A percentile compares a stretch with the other conserved stretches of the same genome.
Conservation (phyloP, 2,797 vertebrate genomes). For the Apogon hyalosoma region DNA sequence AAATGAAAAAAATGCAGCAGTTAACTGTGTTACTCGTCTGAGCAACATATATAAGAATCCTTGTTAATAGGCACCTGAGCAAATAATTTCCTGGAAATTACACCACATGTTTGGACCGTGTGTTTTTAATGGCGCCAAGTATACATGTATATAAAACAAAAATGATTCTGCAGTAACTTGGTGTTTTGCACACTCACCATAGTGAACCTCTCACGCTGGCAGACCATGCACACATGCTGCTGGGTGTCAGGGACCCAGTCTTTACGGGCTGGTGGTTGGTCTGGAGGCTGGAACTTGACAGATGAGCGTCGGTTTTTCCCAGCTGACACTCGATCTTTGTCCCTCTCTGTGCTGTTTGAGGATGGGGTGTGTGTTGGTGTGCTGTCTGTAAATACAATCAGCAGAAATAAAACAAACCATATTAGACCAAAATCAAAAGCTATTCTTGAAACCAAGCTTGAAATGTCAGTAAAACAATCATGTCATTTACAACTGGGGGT, state of each 20-base stretch:
- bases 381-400: slow-evolving; percentile 74
- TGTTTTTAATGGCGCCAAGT: too few species aligned
- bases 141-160: too few species aligned
- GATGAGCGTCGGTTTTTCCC: slow-evolving; percentile 76
- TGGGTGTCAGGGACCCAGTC: slow-evolving; percentile 95
- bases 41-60: too few species aligned
- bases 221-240: slow-evolving; percentile 92
- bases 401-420: not conserved
- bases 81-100: too few species aligned
- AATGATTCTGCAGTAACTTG: too few species aligned
- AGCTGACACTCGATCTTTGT: slow-evolving; percentile 73
- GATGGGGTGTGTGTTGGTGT: slow-evolving; percentile 78
- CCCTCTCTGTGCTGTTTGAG: slow-evolving; percentile 77
- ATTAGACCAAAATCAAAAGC: not conserved
- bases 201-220: slow-evolving; percentile 92
- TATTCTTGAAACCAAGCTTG: not conserved
- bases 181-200: slow-evolving; percentile 87
- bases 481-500: not conserved
- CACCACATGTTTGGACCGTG: too few species aligned
- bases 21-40: too few species aligned
- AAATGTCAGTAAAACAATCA: not conserved
- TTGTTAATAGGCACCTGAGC: too few species aligned
- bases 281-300: slow-evolving; percentile 91
- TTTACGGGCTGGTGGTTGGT: slow-evolving; percentile 88
- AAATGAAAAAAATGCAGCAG: too few species aligned